Percentiles rank a stretch among this genome's conserved stretches.
Conservation (phyloP, 2,113 vertebrate genomes). For the Gymnogyps californianus region DNA sequence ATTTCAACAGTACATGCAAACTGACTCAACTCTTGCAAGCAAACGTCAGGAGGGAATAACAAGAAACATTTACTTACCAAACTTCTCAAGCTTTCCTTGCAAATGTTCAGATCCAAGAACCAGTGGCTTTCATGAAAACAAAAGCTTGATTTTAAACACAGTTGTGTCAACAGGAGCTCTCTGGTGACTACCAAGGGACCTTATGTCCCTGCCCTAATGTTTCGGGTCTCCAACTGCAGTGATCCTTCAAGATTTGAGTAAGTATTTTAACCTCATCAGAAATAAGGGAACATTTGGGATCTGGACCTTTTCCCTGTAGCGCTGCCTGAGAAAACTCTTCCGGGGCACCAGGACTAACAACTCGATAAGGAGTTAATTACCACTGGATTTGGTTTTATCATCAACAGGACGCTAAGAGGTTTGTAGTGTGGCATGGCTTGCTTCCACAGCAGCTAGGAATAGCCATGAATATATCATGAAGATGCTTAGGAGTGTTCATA, state of each 20-base stretch:
- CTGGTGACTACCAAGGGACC: not conserved
- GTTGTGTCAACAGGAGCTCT: not conserved
- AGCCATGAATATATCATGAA: constrained; percentile 31
- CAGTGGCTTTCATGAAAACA: not conserved
- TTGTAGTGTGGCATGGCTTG: not conserved
- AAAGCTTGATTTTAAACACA: not conserved
- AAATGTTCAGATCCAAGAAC: not conserved
- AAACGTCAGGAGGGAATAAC: not conserved
- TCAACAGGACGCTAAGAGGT: not conserved
- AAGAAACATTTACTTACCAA: not conserved
- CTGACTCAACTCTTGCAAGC: not conserved
- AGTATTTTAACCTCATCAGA: not conserved
- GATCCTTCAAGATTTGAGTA: not conserved
- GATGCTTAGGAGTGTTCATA: constrained; percentile 14
- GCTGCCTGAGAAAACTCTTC: not conserved
- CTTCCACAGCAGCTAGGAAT: not conserved
- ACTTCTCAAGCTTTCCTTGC: not conserved
- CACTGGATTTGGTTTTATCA: not conserved
- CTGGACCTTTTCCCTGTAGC: not conserved
- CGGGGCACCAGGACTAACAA: not conserved
- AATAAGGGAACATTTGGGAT: not conserved
- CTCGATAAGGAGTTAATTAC: not conserved
- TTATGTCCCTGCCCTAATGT: not conserved
- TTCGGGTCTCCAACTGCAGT: not conserved
- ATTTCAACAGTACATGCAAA: not conserved